phyloP scores from a whole-genome alignment of 2,797 vertebrate genomes.

The Mycteria americana region DNA sequence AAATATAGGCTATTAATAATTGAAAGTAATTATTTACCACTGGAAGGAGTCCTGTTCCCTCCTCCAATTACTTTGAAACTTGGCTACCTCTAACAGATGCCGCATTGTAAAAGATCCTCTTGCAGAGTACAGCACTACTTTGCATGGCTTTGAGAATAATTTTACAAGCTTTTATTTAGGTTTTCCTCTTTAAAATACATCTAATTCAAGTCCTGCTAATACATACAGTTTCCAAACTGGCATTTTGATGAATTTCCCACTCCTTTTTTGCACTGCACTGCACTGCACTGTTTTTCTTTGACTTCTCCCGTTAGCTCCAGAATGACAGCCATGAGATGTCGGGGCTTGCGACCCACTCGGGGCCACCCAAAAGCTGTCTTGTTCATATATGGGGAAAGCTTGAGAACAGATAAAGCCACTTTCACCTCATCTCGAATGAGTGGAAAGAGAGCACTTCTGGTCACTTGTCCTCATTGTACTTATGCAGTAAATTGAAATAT shows the following conservation, averaged over 20 bases:
- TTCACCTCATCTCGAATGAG: neutral
- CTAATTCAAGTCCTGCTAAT: neutral
- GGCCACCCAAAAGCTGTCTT: neutral
- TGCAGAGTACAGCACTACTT: slow-evolving; percentile 4
- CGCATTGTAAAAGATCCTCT: neutral
- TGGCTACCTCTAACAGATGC: neutral
- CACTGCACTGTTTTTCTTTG: neutral
- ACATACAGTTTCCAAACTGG: neutral
- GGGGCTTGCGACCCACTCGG: rapidly evolving
- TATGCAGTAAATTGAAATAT: neutral
- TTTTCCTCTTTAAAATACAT: neutral
- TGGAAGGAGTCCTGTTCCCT: neutral
- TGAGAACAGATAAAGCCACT: neutral
- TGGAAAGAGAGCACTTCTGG: neutral
- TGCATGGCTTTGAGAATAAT: neutral
- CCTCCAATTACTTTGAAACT: neutral
- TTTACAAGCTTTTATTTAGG: neutral
- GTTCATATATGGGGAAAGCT: neutral
- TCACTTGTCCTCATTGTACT: neutral
- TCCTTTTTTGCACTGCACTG: neutral
- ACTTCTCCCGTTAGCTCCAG: neutral
- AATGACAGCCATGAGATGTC: neutral
- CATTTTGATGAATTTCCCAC: neutral
- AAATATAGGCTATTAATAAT: neutral
- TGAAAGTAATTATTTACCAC: neutral